Percentiles rank a stretch among this genome's conserved stretches.
Conservation (phyloP, 2,888 invertebrate genomes). For the Craniophora ligustri region DNA sequence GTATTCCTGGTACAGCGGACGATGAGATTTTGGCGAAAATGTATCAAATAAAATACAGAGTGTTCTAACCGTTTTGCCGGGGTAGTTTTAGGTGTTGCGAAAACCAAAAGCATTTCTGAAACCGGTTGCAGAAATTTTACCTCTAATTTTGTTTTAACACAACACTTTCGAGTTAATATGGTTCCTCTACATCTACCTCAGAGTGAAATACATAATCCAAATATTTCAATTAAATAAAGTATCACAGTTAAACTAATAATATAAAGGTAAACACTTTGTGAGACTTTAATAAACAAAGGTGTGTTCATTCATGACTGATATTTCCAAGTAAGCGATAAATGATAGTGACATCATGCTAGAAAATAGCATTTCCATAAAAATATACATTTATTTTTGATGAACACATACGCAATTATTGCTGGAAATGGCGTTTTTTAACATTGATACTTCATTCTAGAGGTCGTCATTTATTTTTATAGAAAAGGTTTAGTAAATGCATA, state of each 20-base stretch:
- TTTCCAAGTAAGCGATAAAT: not conserved
- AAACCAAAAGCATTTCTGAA: not conserved
- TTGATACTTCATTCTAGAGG: too few species aligned
- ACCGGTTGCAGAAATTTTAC: not conserved
- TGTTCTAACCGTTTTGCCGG: not conserved
- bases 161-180: too few species aligned
- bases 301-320: not conserved
- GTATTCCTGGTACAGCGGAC: constrained; percentile 9
- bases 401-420: too few species aligned
- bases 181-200: too few species aligned
- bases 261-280: too few species aligned
- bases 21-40: constrained; percentile 13
- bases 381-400: not conserved
- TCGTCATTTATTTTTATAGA: too few species aligned
- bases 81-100: not conserved
- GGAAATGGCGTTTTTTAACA: too few species aligned
- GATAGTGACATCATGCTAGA: not conserved
- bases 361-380: not conserved
- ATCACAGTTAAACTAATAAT: too few species aligned
- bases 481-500: too few species aligned
- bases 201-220: too few species aligned
- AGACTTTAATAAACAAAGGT: too few species aligned
- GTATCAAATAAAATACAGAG: constrained; percentile 8
- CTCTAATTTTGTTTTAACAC: not conserved
- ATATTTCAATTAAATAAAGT: too few species aligned